A percentile compares a stretch with the other conserved stretches of the same genome.
Conservation (phyloP, 2,113 vertebrate species). For the Gambusia affinis region DNA sequence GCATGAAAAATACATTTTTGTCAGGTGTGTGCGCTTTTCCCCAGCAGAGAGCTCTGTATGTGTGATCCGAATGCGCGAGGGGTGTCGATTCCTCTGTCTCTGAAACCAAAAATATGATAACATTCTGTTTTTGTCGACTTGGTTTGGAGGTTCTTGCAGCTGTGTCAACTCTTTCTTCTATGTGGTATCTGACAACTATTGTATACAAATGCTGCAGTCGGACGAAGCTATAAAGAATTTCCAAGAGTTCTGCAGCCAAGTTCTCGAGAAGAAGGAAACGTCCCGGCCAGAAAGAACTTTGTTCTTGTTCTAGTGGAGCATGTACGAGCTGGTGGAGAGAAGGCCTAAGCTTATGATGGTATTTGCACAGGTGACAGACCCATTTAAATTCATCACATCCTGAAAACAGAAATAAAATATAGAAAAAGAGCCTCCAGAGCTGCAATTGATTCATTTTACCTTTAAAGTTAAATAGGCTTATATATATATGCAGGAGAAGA, state of each 20-base stretch:
- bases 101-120: neutral
- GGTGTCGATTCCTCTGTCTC: too few species aligned
- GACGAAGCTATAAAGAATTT: neutral
- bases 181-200: neutral
- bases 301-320: neutral
- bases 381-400: neutral
- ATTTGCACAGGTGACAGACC: conserved; percentile 6
- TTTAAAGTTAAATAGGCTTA: conserved; percentile 41
- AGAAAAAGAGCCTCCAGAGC: neutral
- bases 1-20: too few species aligned
- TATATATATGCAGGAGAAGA: conserved; percentile 14
- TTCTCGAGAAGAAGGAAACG: neutral
- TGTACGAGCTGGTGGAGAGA: neutral
- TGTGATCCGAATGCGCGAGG: too few species aligned
- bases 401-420: neutral
- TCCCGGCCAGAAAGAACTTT: neutral
- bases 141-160: neutral
- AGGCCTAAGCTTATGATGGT: neutral
- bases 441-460: conserved; percentile 32
- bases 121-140: neutral
- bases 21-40: too few species aligned
- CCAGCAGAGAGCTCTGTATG: too few species aligned
- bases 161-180: neutral
- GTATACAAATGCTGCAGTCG: neutral
- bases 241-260: neutral